phyloP scores from a whole-genome alignment of 2,888 invertebrate species.

The Tribolium freemani region DNA sequence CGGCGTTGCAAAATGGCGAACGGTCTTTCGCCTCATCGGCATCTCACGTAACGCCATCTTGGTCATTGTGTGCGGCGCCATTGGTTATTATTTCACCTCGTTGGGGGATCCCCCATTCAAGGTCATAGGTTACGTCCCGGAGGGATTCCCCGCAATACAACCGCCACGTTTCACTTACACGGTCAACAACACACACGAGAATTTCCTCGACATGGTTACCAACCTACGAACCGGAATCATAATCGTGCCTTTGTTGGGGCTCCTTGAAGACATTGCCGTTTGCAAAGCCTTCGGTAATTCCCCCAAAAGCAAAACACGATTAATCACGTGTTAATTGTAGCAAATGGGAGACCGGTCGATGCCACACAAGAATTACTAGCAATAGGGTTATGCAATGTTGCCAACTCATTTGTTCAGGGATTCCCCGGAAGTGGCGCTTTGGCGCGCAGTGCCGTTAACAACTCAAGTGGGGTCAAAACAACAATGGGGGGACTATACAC shows the following conservation, averaged over 20 bases:
- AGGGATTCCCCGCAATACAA: constrained; percentile 78
- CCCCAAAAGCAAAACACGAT: neutral
- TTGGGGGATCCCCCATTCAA: constrained; percentile 74
- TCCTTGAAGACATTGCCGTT: constrained; percentile 93
- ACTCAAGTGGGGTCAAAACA: constrained; percentile 90
- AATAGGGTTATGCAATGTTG: constrained; percentile 84
- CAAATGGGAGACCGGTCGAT: constrained; percentile 85
- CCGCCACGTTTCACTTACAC: constrained; percentile 76
- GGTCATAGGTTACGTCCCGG: constrained; percentile 81
- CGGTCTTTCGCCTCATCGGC: constrained; percentile 81
- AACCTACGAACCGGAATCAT: constrained; percentile 87
- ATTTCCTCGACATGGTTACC: constrained; percentile 79
- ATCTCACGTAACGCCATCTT: constrained; percentile 88
- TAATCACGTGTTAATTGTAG: constrained; percentile 60
- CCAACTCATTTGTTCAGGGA: constrained; percentile 88
- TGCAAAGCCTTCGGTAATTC: constrained; percentile 91
- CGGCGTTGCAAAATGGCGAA: neutral
- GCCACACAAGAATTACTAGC: constrained; percentile 94
- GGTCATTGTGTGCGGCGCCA: constrained; percentile 80
- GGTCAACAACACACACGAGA: constrained; percentile 62
- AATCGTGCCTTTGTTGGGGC: constrained; percentile 88
- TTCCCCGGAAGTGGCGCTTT: constrained; percentile 91
- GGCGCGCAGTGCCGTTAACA: constrained; percentile 89
- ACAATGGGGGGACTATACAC: constrained; percentile 88
- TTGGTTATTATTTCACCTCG: constrained; percentile 76